Conservation (phyloP, 2,888 invertebrate species). For the Melanophora roralis region DNA sequence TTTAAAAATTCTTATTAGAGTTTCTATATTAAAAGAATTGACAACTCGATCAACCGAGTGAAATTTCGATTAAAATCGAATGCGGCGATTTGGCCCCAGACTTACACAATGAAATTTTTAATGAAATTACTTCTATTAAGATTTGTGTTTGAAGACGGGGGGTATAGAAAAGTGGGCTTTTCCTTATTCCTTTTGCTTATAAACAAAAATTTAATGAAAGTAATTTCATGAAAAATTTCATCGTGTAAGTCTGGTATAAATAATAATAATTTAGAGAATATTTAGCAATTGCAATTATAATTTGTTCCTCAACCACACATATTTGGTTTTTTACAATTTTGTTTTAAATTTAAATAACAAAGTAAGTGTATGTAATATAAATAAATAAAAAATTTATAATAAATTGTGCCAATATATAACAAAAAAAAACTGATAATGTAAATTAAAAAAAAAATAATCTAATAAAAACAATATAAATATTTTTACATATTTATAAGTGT, state of each 20-base stretch:
- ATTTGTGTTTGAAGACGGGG: no score
- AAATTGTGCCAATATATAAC: conserved; percentile 55
- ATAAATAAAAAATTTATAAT: conserved; percentile 36
- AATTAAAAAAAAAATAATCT: conserved; percentile 39
- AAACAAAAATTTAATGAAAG: conserved; percentile 30
- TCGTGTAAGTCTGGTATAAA: conserved; percentile 13
- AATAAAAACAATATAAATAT: neutral
- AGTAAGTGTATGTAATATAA: conserved; percentile 40
- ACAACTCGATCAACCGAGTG: no score
- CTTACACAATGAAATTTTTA: no score
- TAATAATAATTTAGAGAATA: conserved; percentile 48
- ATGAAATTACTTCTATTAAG: no score
- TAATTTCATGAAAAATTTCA: no score
- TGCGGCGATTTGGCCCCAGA: no score
- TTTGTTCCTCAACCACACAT: conserved; percentile 37
- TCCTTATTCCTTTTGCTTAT: no score
- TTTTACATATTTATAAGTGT: conserved; percentile 48
- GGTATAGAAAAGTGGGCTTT: no score
- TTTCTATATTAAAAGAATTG: no score
- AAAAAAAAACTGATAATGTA: conserved; percentile 39
- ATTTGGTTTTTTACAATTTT: conserved; percentile 17
- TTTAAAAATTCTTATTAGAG: no score
- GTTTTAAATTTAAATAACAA: conserved; percentile 11
- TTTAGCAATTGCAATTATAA: conserved; percentile 44
- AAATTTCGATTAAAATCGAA: no score